Evolutionary conservation across 2,888 invertebrate species (phyloP).

Genomic region (Sinelater perroti): DNA sequence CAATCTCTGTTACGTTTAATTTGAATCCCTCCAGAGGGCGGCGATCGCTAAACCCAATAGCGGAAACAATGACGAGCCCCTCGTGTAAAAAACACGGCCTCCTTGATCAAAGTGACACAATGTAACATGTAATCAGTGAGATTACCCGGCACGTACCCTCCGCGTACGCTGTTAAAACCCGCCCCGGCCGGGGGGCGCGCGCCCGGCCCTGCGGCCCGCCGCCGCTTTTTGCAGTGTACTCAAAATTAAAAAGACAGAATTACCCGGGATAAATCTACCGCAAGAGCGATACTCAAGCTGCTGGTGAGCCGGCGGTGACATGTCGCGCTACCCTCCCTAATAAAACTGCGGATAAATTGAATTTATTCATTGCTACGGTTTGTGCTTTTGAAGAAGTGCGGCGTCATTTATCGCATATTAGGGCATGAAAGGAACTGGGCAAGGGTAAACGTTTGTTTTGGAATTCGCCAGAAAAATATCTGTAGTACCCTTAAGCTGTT

Average conservation of each 20-base stretch:
- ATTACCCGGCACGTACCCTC: conserved; percentile 50
- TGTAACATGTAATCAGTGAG: conserved; percentile 59
- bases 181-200: conserved; percentile 5
- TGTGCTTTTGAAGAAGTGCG: conserved; percentile 37
- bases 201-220: not conserved
- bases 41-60: conserved; percentile 42
- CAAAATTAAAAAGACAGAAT: conserved; percentile 52
- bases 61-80: conserved; percentile 58
- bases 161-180: conserved; percentile 38
- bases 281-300: conserved; percentile 54
- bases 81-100: conserved; percentile 58
- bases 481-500: too few species aligned
- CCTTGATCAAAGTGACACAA: conserved; percentile 59
- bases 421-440: not conserved
- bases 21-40: conserved; percentile 36
- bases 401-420: not conserved
- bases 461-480: too few species aligned
- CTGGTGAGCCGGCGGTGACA: conserved; percentile 54
- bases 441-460: too few species aligned
- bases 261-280: conserved; percentile 49
- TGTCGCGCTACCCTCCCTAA: conserved; percentile 47
- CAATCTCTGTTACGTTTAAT: conserved; percentile 27
- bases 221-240: conserved; percentile 50
- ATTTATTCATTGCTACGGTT: conserved; percentile 47
- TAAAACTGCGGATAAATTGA: conserved; percentile 43